Conservation (phyloP, 2,113 vertebrate species). For the Ursus arctos region DNA sequence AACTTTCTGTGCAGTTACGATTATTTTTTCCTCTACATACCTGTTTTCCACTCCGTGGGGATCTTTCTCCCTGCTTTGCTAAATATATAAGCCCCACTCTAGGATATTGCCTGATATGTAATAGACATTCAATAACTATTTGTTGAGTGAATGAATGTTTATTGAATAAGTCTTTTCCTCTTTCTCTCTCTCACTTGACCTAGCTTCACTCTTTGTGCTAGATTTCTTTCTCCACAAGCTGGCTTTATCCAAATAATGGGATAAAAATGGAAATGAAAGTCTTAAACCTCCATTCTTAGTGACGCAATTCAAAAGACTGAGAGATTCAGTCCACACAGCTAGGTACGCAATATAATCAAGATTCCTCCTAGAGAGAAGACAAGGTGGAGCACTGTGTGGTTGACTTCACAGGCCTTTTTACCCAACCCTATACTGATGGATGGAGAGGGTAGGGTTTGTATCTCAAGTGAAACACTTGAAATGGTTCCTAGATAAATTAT, state of each 20-base stretch:
- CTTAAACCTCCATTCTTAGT: not conserved
- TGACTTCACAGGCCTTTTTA: not conserved
- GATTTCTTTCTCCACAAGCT: not conserved
- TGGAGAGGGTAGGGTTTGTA: not conserved
- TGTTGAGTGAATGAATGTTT: not conserved
- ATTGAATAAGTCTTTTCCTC: not conserved
- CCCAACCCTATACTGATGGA: not conserved
- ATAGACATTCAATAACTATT: not conserved
- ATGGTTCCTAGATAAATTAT: not conserved
- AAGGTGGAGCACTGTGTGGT: not conserved
- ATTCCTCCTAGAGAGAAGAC: not conserved
- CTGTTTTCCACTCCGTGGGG: not conserved
- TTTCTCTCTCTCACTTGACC: not conserved
- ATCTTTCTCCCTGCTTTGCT: not conserved
- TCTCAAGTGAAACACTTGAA: not conserved
- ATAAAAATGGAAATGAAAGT: not conserved
- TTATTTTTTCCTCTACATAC: not conserved
- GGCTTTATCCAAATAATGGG: not conserved
- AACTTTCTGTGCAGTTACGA: not conserved
- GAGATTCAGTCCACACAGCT: not conserved
- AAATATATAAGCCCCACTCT: not conserved
- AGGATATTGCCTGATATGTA: not conserved
- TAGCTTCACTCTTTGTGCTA: not conserved
- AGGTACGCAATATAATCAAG: not conserved
- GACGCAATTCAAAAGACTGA: not conserved